Evolutionary conservation across 2,888 invertebrate genomes (phyloP).

Genomic region (Epistrophella euchroma): DNA sequence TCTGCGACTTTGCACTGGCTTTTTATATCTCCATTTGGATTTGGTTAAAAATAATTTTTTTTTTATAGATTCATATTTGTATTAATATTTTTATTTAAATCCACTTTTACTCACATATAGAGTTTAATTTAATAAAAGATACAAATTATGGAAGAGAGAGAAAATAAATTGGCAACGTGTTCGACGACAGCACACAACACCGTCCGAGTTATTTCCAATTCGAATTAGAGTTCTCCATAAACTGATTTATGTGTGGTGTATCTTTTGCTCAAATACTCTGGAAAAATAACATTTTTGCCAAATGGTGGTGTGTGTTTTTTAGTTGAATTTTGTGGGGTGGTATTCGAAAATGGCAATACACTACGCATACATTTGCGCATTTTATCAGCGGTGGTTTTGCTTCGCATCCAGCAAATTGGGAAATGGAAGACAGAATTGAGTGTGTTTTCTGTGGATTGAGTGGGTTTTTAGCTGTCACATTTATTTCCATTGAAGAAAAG

Average conservation of each 20-base stretch:
- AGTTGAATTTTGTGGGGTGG: slow-evolving; percentile 4
- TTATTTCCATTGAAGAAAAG: slow-evolving; percentile 15
- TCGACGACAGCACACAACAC: slow-evolving; percentile 63
- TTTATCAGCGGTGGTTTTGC: slow-evolving; percentile 47
- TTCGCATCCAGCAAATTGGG: slow-evolving; percentile 40
- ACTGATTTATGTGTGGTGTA: slow-evolving; percentile 74
- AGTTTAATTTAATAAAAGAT: slow-evolving; percentile 22
- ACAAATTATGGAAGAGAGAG: slow-evolving; percentile 51
- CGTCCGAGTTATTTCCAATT: slow-evolving; percentile 72
- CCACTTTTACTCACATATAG: slow-evolving; percentile 52
- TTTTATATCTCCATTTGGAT: slow-evolving; percentile 60
- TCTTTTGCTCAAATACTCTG: slow-evolving; percentile 71
- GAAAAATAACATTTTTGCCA: slow-evolving; percentile 36
- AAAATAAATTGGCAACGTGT: slow-evolving; percentile 61
- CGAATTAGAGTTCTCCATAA: slow-evolving; percentile 75
- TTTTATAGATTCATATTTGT: neutral
- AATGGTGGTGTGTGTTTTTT: slow-evolving; percentile 20
- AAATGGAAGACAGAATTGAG: slow-evolving; percentile 39
- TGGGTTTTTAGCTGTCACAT: slow-evolving; percentile 37
- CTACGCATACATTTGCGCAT: slow-evolving; percentile 64
- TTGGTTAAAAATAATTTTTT: slow-evolving; percentile 26
- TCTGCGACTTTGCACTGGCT: slow-evolving; percentile 39
- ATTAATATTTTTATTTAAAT: neutral
- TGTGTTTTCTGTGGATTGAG: slow-evolving; percentile 40
- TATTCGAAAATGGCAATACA: slow-evolving; percentile 38